Conservation (phyloP, 2,888 invertebrate species). For the Drosophila aldrichi region DNA sequence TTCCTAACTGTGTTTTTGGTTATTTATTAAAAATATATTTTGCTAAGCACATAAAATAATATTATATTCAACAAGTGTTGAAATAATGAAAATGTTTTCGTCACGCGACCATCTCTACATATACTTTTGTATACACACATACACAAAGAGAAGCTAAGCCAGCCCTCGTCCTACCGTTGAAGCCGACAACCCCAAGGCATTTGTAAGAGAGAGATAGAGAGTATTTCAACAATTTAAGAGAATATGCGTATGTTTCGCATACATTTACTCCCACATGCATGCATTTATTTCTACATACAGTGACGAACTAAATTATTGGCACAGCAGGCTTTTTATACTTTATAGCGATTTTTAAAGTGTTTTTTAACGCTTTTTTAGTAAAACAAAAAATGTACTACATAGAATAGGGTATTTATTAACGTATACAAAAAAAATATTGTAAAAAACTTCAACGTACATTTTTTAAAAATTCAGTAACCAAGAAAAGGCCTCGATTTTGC, state of each 20-base stretch:
- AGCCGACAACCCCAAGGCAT: slow-evolving; percentile 12
- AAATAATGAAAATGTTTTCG: background rate
- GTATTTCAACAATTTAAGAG: slow-evolving; percentile 10
- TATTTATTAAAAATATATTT: background rate
- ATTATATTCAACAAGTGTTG: slow-evolving; percentile 44
- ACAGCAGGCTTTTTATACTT: too few species aligned
- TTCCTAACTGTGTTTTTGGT: background rate
- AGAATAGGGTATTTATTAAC: too few species aligned
- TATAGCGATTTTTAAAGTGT: too few species aligned
- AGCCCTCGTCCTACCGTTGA: slow-evolving; percentile 17
- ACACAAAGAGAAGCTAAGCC: slow-evolving; percentile 19
- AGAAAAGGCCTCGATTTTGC: too few species aligned
- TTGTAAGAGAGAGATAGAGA: slow-evolving; percentile 3
- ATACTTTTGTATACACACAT: background rate
- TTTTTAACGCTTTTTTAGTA: too few species aligned
- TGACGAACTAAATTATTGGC: too few species aligned
- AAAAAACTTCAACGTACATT: too few species aligned
- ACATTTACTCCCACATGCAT: background rate
- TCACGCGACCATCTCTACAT: slow-evolving; percentile 30
- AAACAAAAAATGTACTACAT: too few species aligned
- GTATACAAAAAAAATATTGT: too few species aligned
- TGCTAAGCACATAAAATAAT: background rate
- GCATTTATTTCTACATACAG: background rate
- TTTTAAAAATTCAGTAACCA: too few species aligned
- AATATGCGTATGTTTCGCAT: background rate